Percentiles rank a stretch among this genome's conserved stretches.
Evolutionary conservation across 2,797 vertebrate species (phyloP).

Genomic region (Crypturellus tataupa): DNA sequence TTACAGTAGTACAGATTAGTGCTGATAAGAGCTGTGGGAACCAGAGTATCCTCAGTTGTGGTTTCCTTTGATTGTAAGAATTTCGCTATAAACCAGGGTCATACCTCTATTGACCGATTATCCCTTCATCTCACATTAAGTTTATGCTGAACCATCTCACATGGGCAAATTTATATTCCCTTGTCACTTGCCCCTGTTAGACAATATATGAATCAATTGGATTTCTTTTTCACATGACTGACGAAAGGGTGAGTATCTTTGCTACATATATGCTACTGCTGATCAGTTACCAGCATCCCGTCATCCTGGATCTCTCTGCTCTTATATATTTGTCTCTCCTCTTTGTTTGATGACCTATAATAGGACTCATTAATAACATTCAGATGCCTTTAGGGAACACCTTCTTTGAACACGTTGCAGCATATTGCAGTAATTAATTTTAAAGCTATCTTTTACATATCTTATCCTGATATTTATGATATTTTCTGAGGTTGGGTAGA

Average conservation of each 20-base stretch:
- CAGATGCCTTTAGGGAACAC: neutral
- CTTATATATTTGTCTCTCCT: neutral
- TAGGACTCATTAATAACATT: conserved; percentile 7
- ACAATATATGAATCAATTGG: neutral
- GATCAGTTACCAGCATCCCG: neutral
- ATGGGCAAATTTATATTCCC: neutral
- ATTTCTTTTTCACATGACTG: neutral
- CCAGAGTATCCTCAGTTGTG: neutral
- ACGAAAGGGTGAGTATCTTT: neutral
- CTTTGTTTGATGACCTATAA: neutral
- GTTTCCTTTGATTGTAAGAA: conserved; percentile 1
- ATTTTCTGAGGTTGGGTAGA: neutral
- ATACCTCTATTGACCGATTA: neutral
- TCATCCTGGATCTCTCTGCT: neutral
- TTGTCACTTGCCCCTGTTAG: neutral
- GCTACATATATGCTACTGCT: neutral
- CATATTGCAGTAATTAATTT: conserved; percentile 27
- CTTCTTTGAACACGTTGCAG: neutral
- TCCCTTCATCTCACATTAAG: conserved; percentile 3
- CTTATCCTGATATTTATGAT: neutral
- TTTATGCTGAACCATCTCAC: neutral
- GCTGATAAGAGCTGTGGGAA: neutral
- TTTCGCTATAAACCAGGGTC: neutral
- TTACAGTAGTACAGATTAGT: conserved; percentile 12
- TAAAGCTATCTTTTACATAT: too few relatives aligned